Evolutionary conservation across 2,888 invertebrate genomes (phyloP).

Genomic region (Acronicta alni): DNA sequence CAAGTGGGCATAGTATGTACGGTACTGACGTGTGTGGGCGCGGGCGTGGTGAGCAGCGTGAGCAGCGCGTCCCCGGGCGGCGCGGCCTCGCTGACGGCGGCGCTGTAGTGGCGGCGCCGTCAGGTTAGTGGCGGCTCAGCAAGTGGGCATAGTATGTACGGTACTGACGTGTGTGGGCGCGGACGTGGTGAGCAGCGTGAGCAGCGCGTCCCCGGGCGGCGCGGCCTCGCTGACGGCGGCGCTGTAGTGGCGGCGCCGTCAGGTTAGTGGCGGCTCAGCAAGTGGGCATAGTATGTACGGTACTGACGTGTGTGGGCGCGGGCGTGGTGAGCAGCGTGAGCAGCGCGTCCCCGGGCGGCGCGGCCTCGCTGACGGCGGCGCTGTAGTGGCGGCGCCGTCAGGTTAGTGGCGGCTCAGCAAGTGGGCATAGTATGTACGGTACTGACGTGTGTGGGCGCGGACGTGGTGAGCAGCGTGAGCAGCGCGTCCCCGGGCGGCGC

Average conservation of each 20-base stretch:
- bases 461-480: slow-evolving; percentile 60
- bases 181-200: slow-evolving; percentile 91
- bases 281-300: too few relatives aligned
- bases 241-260: slow-evolving; percentile 91
- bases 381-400: slow-evolving; percentile 84
- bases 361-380: slow-evolving; percentile 93
- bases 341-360: slow-evolving; percentile 92
- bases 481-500: neutral
- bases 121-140: too few relatives aligned
- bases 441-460: slow-evolving; percentile 90
- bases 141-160: too few relatives aligned
- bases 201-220: slow-evolving; percentile 92
- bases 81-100: slow-evolving; percentile 93
- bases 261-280: too few relatives aligned
- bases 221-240: slow-evolving; percentile 94
- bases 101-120: too few relatives aligned
- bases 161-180: slow-evolving; percentile 21
- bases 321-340: slow-evolving; percentile 81
- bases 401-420: too few relatives aligned
- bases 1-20: too few relatives aligned
- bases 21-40: too few relatives aligned
- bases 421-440: too few relatives aligned
- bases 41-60: too few relatives aligned
- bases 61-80: slow-evolving; percentile 93
- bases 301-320: slow-evolving; percentile 88